phyloP scores from a whole-genome alignment of 2,888 invertebrate genomes.

The Dolomedes plantarius region DNA sequence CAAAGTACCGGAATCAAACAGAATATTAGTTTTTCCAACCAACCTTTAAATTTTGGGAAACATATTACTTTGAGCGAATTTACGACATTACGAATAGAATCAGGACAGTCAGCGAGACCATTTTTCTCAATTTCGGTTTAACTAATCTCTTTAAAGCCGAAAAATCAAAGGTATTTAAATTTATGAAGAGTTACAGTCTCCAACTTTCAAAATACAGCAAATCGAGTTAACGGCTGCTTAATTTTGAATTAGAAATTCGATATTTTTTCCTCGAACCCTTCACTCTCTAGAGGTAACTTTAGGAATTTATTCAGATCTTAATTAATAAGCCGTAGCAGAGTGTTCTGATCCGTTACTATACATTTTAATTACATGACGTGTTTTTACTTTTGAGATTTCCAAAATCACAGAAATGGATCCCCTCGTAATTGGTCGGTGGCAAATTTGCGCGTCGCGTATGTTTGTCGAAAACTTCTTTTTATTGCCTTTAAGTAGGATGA shows the following conservation, averaged over 20 bases:
- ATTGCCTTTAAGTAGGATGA: no score
- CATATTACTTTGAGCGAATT: no score
- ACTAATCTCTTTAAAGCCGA: background rate
- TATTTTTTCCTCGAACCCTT: background rate
- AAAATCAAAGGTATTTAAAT: background rate
- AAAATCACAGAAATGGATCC: background rate
- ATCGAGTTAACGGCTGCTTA: background rate
- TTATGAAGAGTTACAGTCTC: background rate
- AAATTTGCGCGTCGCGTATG: no score
- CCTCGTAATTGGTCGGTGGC: background rate
- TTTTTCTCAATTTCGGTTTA: background rate
- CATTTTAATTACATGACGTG: background rate
- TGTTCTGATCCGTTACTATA: background rate
- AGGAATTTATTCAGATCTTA: background rate
- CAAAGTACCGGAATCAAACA: no score
- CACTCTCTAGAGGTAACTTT: background rate
- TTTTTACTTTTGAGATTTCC: background rate
- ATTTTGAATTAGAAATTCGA: background rate
- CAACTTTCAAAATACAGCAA: background rate
- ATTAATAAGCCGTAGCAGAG: conserved; percentile 1
- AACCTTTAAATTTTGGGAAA: no score
- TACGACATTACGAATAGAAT: no score
- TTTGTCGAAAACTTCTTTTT: no score
- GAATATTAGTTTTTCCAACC: no score
- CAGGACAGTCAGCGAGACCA: background rate